Conservation (phyloP, 1,140 invertebrate species). For the Anoplolepis gracilipes region DNA sequence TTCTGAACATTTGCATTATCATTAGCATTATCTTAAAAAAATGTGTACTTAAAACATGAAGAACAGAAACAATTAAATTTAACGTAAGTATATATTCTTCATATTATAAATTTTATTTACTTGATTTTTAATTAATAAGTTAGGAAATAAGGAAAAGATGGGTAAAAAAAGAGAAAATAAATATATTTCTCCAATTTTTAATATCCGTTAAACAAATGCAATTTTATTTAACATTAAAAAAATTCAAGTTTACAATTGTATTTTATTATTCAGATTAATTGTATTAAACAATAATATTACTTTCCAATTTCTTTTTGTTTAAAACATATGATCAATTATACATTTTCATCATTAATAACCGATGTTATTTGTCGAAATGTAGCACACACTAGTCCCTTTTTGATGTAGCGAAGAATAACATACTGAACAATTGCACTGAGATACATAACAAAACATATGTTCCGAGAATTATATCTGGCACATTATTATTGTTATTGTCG, state of each 20-base stretch:
- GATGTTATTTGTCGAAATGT: constrained; percentile 52
- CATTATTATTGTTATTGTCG: background rate
- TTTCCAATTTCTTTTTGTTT: background rate
- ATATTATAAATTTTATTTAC: background rate
- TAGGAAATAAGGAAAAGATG: background rate
- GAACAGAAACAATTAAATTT: constrained; percentile 2
- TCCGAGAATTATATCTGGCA: background rate
- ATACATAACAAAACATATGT: constrained; percentile 21
- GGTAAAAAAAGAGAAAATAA: background rate
- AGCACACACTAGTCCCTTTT: constrained; percentile 48
- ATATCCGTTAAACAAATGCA: background rate
- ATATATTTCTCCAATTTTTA: background rate
- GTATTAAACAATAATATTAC: constrained; percentile 24
- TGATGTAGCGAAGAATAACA: constrained; percentile 46
- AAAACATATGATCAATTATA: constrained; percentile 51
- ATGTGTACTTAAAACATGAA: background rate
- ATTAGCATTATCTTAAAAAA: background rate
- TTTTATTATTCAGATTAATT: constrained; percentile 14
- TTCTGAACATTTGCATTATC: background rate
- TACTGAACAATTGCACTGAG: constrained; percentile 21
- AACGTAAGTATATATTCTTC: constrained; percentile 5
- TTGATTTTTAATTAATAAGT: background rate
- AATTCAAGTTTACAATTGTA: background rate
- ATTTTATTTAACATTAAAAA: constrained; percentile 53
- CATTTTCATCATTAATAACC: constrained; percentile 62